Conservation (phyloP, 1,140 invertebrate species). For the Periplaneta americana region DNA sequence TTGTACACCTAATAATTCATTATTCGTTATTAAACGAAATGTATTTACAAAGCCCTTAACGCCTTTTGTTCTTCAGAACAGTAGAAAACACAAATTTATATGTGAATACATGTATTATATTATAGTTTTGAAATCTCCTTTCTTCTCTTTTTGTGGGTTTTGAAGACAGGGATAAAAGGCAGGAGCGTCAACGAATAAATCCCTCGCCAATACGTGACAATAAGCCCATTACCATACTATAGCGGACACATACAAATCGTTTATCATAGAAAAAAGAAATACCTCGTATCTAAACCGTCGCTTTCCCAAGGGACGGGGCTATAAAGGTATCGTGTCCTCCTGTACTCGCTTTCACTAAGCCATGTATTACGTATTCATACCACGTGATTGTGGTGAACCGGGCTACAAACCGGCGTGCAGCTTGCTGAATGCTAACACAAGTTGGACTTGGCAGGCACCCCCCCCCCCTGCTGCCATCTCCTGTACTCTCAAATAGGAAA, state of each 20-base stretch:
- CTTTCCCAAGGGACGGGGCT: background rate
- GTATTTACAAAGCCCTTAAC: too few relatives aligned
- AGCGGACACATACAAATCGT: background rate
- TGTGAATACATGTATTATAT: too few relatives aligned
- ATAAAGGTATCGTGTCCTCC: background rate
- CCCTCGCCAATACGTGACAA: background rate
- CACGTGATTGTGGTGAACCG: background rate
- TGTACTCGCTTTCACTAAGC: background rate
- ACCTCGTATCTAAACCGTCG: background rate
- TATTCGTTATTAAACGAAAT: too few relatives aligned
- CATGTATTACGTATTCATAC: background rate
- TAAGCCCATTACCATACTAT: background rate
- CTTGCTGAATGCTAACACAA: background rate
- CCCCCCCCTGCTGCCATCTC: too few relatives aligned
- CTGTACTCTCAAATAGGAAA: too few relatives aligned
- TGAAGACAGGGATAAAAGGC: background rate
- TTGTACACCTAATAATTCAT: too few relatives aligned
- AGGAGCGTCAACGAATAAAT: background rate
- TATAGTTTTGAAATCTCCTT: too few relatives aligned
- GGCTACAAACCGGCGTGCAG: background rate
- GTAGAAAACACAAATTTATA: too few relatives aligned
- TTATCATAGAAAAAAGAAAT: background rate
- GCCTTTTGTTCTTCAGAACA: too few relatives aligned
- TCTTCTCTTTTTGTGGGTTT: background rate
- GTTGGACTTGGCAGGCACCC: background rate